These are phyloP conservation scores for Frankliniella fusca DNA, from an alignment of 2,888 invertebrate genomes.

Conservation along the genomic window DNA sequence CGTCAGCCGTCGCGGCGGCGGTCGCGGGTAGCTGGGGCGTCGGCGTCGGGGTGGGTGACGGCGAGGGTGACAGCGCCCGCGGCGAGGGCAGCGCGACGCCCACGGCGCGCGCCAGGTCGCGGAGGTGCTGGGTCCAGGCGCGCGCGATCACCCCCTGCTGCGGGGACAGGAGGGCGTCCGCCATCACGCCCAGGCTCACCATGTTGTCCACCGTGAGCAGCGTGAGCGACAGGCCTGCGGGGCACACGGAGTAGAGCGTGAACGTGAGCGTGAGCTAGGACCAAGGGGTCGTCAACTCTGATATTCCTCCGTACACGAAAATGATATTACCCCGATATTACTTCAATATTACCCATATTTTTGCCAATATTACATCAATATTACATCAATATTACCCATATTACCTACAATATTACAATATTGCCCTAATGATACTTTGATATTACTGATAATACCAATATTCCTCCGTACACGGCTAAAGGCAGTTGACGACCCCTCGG, in stretches of 20 bases:
- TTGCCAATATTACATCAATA: too few relatives aligned
- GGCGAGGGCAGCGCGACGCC: slow-evolving; percentile 30
- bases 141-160: slow-evolving; percentile 56
- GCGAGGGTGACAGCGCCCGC: slow-evolving; percentile 8
- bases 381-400: too few relatives aligned
- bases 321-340: too few relatives aligned
- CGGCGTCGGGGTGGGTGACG: background rate
- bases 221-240: slow-evolving; percentile 66
- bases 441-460: too few relatives aligned
- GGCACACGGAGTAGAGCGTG: slow-evolving; percentile 26
- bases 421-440: too few relatives aligned
- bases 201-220: slow-evolving; percentile 64
- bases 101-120: slow-evolving; percentile 39
- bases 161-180: slow-evolving; percentile 64
- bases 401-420: too few relatives aligned
- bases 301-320: too few relatives aligned
- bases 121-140: slow-evolving; percentile 40
- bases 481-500: too few relatives aligned
- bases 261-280: background rate
- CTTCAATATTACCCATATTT: too few relatives aligned
- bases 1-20: too few relatives aligned
- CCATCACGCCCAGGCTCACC: slow-evolving; percentile 65
- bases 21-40: background rate
- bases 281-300: background rate
- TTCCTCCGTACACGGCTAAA: too few relatives aligned